Evolutionary conservation across 2,113 vertebrate species (phyloP), one percentile per base, ranked within the genome.

Genomic region (Syngnathus scovelli): DNA sequence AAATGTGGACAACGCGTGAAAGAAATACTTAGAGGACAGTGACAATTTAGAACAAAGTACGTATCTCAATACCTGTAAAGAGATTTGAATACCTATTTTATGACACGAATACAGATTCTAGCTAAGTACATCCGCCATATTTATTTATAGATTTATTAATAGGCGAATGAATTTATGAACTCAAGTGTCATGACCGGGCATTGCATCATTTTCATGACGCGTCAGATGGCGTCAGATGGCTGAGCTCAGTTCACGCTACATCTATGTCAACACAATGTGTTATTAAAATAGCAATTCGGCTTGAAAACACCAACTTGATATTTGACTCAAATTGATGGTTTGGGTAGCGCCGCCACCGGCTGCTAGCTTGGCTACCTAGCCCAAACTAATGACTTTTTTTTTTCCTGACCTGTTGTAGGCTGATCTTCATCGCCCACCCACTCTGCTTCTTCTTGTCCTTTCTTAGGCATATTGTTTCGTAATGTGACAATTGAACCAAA

Each of bases 401-500:
- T 49, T 33, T 27, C 51, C 75, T 79, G 48, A 84, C 79, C 83
- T 44, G 82, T 80, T 55, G 81, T 64, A 23, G 88, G 78, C 4
- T 82, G 23, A 5, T 60, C 86, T 2, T 91, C 91, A 3, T 90
- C 90, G 7, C 75, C 91, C 68, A 89, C 82, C 91, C 90, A 92
- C 76, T 87, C 84, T 1, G 82, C 71, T 16, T 89, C 89, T 55
- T 90, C 90, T 73, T 91, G 90, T 23, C 67, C n/a, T 72, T 92
- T 92, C 72, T 87, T 91, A 0, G 91, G 91, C 91, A 92, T 92
- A 44, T 77, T 69, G 0, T 37, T 56, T 2, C 18, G 64, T 48
- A 15, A 1, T 10, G 2, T 13, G 23, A 1, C 16, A 56, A 13
- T 72, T 49, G 10, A 0, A 23, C 5, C 19, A 49, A 67, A 33